Percentiles rank a stretch among this genome's conserved stretches.
Conservation (phyloP, 2,797 vertebrate species). For the Pseudopleuronectes americanus region DNA sequence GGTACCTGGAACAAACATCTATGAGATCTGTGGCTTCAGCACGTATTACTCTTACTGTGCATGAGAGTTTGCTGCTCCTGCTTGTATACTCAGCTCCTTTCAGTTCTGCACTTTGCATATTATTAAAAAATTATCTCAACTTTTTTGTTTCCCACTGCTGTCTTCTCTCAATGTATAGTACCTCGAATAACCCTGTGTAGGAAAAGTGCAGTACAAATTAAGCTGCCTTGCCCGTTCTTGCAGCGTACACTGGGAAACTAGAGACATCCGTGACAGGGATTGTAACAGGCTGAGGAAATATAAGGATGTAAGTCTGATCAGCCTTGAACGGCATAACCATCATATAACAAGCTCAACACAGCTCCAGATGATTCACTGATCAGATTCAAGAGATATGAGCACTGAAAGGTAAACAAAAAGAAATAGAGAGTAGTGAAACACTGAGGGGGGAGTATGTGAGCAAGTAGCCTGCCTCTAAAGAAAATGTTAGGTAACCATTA, state of each 20-base stretch:
- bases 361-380: slow-evolving; percentile 26
- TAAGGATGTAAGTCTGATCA: slow-evolving; percentile 31
- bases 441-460: slow-evolving; percentile 13
- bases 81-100: neutral
- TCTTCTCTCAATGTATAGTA: slow-evolving; percentile 1
- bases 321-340: slow-evolving; percentile 29
- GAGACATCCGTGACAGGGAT: neutral
- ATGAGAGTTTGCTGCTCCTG: slow-evolving; percentile 9
- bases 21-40: neutral
- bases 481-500: slow-evolving; percentile 10
- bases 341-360: slow-evolving; percentile 23
- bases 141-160: slow-evolving; percentile 3
- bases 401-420: slow-evolving; percentile 12
- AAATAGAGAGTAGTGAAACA: neutral
- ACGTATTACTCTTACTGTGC: neutral
- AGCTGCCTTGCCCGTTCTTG: neutral
- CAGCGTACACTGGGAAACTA: neutral
- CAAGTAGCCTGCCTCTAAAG: too few species aligned
- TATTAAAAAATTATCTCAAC: neutral
- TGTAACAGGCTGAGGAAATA: neutral
- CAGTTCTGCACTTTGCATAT: neutral
- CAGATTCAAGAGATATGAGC: slow-evolving; percentile 16
- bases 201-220: neutral
- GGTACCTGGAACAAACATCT: slow-evolving; percentile 6
- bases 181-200: slow-evolving; percentile 9